A percentile compares a stretch with the other conserved stretches of the same genome.
These are phyloP conservation scores for Apteryx mantelli DNA, from an alignment of 2,113 vertebrate genomes.

Conservation along the genomic window DNA sequence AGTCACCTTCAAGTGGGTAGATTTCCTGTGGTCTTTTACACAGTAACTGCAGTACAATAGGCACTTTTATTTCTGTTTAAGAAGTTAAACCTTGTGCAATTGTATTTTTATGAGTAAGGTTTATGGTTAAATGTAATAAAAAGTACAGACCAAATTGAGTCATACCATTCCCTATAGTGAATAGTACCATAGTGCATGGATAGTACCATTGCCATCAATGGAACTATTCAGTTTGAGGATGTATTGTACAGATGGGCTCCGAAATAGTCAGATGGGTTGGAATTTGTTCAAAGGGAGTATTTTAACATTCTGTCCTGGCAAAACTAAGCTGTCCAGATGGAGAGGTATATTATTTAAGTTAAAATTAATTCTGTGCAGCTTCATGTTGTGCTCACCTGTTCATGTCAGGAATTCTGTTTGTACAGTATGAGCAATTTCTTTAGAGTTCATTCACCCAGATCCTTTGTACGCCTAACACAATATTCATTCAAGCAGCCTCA, in stretches of 20 bases:
- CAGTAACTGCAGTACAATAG: background rate
- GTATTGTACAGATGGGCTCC: background rate
- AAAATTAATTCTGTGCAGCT: background rate
- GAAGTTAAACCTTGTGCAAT: background rate
- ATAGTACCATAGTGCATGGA: background rate
- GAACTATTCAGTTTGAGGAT: background rate
- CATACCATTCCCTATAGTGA: background rate
- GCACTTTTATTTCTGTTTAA: conserved; percentile 3
- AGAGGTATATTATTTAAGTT: background rate
- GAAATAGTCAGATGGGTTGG: background rate
- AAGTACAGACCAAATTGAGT: background rate
- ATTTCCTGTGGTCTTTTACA: conserved; percentile 26
- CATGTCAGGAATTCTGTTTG: background rate
- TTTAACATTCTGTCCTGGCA: background rate
- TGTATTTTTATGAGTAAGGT: background rate
- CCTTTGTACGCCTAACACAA: background rate
- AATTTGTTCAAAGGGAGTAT: background rate
- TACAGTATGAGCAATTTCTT: background rate
- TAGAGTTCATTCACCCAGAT: background rate
- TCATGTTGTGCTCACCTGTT: background rate
- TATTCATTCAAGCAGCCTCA: background rate
- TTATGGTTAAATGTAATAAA: conserved; percentile 18
- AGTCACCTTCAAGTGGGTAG: background rate
- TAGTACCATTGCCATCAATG: background rate
- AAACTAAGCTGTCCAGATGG: background rate